Conservation (phyloP, 2,113 vertebrate species). For the Oxygymnocypris stewartii region DNA sequence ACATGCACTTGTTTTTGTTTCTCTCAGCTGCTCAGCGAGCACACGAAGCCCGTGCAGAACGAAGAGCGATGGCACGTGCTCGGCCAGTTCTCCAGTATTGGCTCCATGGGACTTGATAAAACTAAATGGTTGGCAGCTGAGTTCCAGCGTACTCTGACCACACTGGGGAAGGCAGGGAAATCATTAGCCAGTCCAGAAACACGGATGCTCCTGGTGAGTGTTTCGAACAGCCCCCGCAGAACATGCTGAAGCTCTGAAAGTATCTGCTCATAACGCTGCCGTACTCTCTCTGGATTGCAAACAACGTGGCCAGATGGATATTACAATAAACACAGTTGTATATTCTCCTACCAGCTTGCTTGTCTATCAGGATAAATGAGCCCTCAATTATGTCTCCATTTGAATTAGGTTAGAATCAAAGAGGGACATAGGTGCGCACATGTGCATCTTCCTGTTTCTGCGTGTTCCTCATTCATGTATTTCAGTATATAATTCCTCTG, state of each 20-base stretch:
- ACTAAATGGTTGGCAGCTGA: conserved; percentile 92
- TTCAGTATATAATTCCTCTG: neutral
- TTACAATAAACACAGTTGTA: conserved; percentile 13
- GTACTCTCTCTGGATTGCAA: neutral
- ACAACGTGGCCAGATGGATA: conserved; percentile 5
- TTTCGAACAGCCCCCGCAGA: neutral
- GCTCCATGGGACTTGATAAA: conserved; percentile 89
- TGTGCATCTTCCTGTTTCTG: neutral
- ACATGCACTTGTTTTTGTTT: conserved; percentile 1
- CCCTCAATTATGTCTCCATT: conserved; percentile 25
- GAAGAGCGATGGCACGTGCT: conserved; percentile 85
- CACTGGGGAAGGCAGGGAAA: conserved; percentile 66
- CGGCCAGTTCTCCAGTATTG: conserved; percentile 97
- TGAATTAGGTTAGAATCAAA: conserved; percentile 30
- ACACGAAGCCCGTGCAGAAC: conserved; percentile 61
- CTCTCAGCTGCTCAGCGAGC: conserved; percentile 76
- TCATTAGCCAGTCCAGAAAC: conserved; percentile 61
- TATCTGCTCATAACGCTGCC: neutral
- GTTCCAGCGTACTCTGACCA: conserved; percentile 86
- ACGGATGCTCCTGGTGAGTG: conserved; percentile 83
- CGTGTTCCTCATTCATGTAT: neutral
- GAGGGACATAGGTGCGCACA: neutral
- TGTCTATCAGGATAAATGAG: conserved; percentile 40
- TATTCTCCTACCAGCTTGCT: conserved; percentile 23
- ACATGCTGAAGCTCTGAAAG: neutral